phyloP scores from a whole-genome alignment of 2,113 vertebrate genomes.

The Osmerus eperlanus region DNA sequence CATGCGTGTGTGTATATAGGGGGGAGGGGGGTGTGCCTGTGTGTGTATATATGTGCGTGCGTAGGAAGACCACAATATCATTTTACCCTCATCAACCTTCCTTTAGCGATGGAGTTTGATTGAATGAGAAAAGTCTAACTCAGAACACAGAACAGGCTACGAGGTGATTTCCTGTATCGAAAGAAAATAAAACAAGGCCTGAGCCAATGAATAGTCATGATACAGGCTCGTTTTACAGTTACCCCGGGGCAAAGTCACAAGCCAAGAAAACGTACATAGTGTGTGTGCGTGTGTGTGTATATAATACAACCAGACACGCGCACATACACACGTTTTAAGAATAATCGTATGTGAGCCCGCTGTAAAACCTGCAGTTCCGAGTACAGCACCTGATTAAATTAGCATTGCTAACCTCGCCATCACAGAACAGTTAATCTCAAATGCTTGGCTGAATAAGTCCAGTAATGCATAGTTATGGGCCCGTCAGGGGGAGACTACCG shows the following conservation, averaged over 20 bases:
- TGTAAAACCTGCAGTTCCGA: constrained; percentile 10
- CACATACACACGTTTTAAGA: neutral
- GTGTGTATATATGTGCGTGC: neutral
- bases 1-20: neutral
- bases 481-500: neutral
- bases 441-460: constrained; percentile 42
- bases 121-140: constrained; percentile 22
- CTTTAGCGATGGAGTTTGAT: neutral
- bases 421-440: constrained; percentile 58
- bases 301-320: neutral
- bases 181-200: neutral
- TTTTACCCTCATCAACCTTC: no score
- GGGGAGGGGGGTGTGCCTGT: neutral
- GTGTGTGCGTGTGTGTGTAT: neutral
- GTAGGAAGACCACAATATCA: no score
- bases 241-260: neutral
- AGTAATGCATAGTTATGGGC: constrained; percentile 48
- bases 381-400: constrained; percentile 68
- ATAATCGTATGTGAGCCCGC: neutral
- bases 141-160: constrained; percentile 15
- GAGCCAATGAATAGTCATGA: neutral
- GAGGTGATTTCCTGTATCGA: neutral
- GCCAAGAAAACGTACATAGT: neutral
- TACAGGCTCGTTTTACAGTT: neutral
- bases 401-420: constrained; percentile 65